Evolutionary conservation across 2,888 invertebrate species (phyloP).

Genomic region (Ctenicera cuprea): DNA sequence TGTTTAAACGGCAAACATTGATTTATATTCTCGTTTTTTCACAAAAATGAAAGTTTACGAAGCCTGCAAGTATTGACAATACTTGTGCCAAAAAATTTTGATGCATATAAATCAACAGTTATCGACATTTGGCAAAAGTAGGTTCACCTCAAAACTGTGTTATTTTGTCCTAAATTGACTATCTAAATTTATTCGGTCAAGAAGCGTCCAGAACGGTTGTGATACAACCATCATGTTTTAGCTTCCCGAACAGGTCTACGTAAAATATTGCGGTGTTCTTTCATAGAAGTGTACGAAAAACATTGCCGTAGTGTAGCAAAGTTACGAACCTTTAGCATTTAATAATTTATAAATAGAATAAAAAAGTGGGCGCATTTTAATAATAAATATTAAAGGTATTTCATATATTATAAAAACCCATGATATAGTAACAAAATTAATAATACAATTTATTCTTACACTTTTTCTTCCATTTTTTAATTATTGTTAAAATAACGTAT

Average conservation of each 20-base stretch:
- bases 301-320: slow-evolving; percentile 1
- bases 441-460: slow-evolving; percentile 33
- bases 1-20: too few relatives aligned
- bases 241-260: slow-evolving; percentile 25
- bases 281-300: slow-evolving; percentile 20
- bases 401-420: slow-evolving; percentile 27
- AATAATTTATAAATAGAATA: slow-evolving; percentile 32
- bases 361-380: slow-evolving; percentile 29
- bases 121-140: slow-evolving; percentile 32
- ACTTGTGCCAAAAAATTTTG: slow-evolving; percentile 32
- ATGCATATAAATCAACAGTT: slow-evolving; percentile 24
- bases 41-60: slow-evolving; percentile 2
- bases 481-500: slow-evolving; percentile 21
- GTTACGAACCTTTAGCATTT: not conserved
- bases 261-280: slow-evolving; percentile 37
- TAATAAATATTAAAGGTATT: slow-evolving; percentile 38
- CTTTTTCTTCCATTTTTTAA: not conserved
- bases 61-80: slow-evolving; percentile 37
- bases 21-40: too few relatives aligned
- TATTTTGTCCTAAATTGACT: slow-evolving; percentile 37
- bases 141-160: slow-evolving; percentile 37
- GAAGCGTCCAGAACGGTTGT: not conserved
- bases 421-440: slow-evolving; percentile 36
- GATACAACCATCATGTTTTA: not conserved
- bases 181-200: slow-evolving; percentile 11